phyloP scores from a whole-genome alignment of 2,113 vertebrate genomes.

The Pelmatolapia mariae region DNA sequence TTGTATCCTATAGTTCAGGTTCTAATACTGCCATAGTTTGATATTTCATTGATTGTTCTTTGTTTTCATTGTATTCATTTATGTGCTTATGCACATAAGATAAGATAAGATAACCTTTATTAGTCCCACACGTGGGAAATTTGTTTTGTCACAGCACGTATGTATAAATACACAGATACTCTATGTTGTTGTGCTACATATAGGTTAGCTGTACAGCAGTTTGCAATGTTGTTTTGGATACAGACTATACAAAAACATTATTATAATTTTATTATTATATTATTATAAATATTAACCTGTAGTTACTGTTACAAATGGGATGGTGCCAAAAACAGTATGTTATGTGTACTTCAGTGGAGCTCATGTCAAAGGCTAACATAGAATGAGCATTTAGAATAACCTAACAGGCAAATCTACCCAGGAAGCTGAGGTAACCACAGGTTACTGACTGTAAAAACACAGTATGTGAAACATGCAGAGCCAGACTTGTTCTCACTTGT shows the following conservation, averaged over 20 bases:
- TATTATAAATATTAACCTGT: neutral
- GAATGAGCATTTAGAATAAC: neutral
- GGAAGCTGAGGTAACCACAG: neutral
- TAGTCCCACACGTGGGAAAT: too few relatives aligned
- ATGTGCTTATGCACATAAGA: neutral
- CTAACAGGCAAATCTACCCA: neutral
- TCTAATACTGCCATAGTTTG: neutral
- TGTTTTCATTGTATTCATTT: neutral
- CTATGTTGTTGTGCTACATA: neutral
- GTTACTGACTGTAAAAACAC: neutral
- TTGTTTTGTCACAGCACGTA: too few relatives aligned
- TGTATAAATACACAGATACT: neutral
- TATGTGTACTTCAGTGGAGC: neutral
- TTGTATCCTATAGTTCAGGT: neutral
- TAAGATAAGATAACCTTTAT: too few relatives aligned
- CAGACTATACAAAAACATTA: neutral
- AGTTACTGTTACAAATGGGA: neutral
- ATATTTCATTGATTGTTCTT: neutral
- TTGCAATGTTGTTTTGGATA: neutral
- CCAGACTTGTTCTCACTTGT: neutral
- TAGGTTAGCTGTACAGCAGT: neutral
- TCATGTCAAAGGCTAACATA: neutral
- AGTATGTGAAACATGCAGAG: neutral
- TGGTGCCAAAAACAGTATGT: neutral
- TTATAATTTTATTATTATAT: neutral